Conservation (phyloP, 2,113 vertebrate species). For the Corythornis vintsioides region DNA sequence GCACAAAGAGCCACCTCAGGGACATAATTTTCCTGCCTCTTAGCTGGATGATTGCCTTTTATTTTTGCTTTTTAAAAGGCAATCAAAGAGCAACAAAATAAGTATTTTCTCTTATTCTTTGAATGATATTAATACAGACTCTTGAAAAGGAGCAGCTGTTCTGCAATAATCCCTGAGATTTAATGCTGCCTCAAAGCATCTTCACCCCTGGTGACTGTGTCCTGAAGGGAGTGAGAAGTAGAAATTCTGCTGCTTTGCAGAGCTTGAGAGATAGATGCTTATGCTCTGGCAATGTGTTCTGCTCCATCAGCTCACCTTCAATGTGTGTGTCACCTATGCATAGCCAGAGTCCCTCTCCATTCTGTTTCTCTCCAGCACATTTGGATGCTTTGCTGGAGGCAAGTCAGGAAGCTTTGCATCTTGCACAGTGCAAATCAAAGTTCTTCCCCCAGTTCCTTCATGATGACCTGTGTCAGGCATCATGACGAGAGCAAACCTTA, state of each 20-base stretch:
- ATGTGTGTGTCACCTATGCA: background rate
- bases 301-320: background rate
- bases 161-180: background rate
- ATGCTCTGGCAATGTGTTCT: background rate
- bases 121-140: background rate
- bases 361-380: background rate
- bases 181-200: background rate
- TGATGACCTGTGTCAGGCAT: background rate
- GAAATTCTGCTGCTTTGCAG: background rate
- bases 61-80: background rate
- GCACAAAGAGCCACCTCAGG: background rate
- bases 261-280: background rate
- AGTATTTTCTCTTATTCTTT: slow-evolving; percentile 21
- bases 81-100: slow-evolving; percentile 18
- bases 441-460: background rate
- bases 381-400: background rate
- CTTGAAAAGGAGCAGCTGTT: slow-evolving; percentile 19
- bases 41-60: background rate
- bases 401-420: background rate
- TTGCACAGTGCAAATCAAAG: background rate
- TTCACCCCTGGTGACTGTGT: background rate
- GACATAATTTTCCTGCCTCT: background rate
- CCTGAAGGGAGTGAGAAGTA: background rate
- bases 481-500: background rate
- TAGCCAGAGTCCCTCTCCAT: background rate